phyloP scores from a whole-genome alignment of 2,888 invertebrate genomes.

The Latrodectus elegans region DNA sequence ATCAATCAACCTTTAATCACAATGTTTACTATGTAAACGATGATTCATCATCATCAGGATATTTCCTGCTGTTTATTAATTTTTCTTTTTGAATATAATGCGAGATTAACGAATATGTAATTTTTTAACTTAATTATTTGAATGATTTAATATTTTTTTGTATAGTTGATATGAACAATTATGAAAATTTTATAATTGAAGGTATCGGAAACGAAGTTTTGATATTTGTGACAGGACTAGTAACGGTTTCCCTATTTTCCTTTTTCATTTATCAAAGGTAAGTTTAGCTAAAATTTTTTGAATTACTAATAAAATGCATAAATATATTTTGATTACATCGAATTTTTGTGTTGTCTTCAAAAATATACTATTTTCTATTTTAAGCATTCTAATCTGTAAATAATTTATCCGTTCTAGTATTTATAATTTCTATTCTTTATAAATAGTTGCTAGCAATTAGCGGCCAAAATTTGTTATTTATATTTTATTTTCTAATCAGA shows the following conservation, averaged over 20 bases:
- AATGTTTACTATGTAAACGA: no score
- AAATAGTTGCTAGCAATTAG: neutral
- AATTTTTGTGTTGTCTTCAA: neutral
- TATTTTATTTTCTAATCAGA: neutral
- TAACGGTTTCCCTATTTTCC: slow-evolving; percentile 18
- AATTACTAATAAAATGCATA: neutral
- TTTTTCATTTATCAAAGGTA: slow-evolving; percentile 54
- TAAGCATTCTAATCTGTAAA: neutral
- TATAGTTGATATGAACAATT: slow-evolving; percentile 41
- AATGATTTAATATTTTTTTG: neutral
- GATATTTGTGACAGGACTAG: slow-evolving; percentile 44
- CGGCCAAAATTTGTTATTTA: neutral
- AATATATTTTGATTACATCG: neutral
- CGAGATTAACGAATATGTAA: no score
- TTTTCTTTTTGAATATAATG: no score
- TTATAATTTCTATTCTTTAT: neutral
- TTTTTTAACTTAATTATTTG: neutral
- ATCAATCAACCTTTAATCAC: no score
- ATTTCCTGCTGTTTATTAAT: no score
- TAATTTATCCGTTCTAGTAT: neutral
- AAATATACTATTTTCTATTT: neutral
- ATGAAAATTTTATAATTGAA: slow-evolving; percentile 63
- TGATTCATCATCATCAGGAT: no score
- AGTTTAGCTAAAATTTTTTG: neutral
- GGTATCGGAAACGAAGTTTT: slow-evolving; percentile 70